Evolutionary conservation across 2,888 invertebrate genomes (phyloP), one percentile per base, ranked within the genome.

Genomic region (Drosophila testacea): DNA sequence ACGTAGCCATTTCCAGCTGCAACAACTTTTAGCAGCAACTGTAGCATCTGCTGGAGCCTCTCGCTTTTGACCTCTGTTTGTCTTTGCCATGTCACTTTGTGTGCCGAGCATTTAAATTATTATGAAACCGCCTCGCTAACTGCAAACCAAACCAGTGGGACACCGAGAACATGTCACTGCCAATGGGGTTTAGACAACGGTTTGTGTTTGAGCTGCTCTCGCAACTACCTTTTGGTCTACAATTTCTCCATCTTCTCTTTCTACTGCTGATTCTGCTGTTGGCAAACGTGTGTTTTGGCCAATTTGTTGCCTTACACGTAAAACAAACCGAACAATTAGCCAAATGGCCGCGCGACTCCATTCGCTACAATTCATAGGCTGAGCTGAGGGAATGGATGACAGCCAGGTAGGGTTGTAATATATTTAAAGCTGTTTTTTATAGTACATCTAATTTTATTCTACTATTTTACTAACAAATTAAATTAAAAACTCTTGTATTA

Each of bases 71-170:
- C 88, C 85, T 88, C 75, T 89, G 86, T 88, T 89, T 89, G 86
- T 89, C 87, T 90, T 88, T 88, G 86, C 83, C 75, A 79, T 88
- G 89, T 88, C 88, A 85, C 72, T 78, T 77, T 86, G 90, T 89
- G 87, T 89, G 89, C 87, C 77, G 69, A 90, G 90, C 90, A 90
- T 90, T 90, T 89, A 90, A 90, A 90, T 90, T 90, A 89, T 90
- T 90, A 90, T 88, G 89, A 89, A 66, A 76, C 80, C 74, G 62
- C 69, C 79, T 69, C 67, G 70, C 73, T 81, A 69, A 78, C 69
- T 54, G 65, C 52, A 48, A 69, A 34, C n/a, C 44, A 48, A 36
- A 27, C 16, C 16, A 16, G 16, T 16, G 28, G 32, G 7, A 16
- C n/a, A n/a, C 32, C 7, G 1, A 44, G 54, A 30, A 52, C 50